Base-by-base conservation (phyloP, 2,113 vertebrate genomes). In the Microtus ochrogaster region DNA sequence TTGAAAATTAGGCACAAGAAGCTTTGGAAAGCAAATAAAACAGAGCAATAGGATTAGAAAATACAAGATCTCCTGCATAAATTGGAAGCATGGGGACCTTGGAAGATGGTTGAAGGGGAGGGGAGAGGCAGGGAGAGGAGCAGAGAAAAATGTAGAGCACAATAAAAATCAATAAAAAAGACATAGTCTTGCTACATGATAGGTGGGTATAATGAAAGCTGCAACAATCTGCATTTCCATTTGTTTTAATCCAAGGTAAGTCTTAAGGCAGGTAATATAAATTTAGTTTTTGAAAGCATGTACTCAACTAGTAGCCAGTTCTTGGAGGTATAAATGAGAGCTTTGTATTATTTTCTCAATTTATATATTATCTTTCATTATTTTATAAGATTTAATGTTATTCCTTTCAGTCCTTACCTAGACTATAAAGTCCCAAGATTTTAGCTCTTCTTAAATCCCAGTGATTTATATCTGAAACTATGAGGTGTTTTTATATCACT, bases 361-460 rank as follows among this genome's bases (percentile, higher is more conserved):
- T 87, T 87, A 94, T 58, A 81, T 26, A 39, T 39, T 36, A 1
- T 39, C 10, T 74, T 88, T 85, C 21, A 68, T 49, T 81, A 86
- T 77, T 93, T 55, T 44, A 70, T 1, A 88, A 52, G 24, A 8
- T 95, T 93, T 79, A 84, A 95, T 49, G 55, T 41, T 72, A 63
- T 84, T 49, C 88, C 44, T 65, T 74, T 83, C n/a, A 26, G n/a
- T 41, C 17, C n/a, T 94, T 93, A 9, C 72, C 13, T 12, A 79
- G 5, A 78, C 22, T 55, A 28, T 41, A 88, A 92, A 85, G 16
- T 68, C 2, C 7, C 39, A 89, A 22, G 63, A 73, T 85, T 84
- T 41, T 49, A 66, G 30, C n/a, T 28, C 61, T 87, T 58, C 66
- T 88, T 90, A 55, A 3, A 90, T 83, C 7, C 87, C 70, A 82